Percentiles rank a stretch among this genome's conserved stretches.
These are phyloP conservation scores for Trachelus iudaicus DNA, from an alignment of 2,888 invertebrate genomes.

Conservation along the genomic window DNA sequence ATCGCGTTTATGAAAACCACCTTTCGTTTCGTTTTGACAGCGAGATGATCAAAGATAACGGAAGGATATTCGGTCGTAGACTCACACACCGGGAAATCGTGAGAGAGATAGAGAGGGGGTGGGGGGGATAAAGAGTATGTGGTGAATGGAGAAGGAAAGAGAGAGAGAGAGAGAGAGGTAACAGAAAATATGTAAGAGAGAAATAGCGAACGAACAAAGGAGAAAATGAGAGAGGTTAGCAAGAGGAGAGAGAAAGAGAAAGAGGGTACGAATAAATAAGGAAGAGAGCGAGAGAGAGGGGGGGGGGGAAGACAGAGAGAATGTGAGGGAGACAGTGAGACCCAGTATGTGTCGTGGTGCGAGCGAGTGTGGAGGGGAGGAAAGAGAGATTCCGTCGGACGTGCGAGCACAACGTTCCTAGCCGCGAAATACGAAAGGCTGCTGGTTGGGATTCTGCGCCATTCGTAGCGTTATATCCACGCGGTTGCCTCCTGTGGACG, in stretches of 20 bases:
- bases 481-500: too few species aligned
- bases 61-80: too few species aligned
- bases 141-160: background rate
- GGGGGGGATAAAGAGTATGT: constrained; percentile 1
- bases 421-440: constrained; percentile 32
- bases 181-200: constrained; percentile 12
- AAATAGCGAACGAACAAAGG: background rate
- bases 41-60: too few species aligned
- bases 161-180: background rate
- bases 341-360: constrained; percentile 14
- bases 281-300: constrained; percentile 18
- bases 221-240: too few species aligned
- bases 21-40: too few species aligned
- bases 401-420: constrained; percentile 26
- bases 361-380: constrained; percentile 12
- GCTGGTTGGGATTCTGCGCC: constrained; percentile 3
- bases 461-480: too few species aligned
- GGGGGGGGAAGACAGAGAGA: constrained; percentile 16
- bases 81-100: background rate
- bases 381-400: constrained; percentile 28
- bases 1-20: too few species aligned
- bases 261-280: constrained; percentile 3
- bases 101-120: constrained; percentile 15
- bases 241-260: background rate
- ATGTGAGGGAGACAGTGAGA: constrained; percentile 14